Evolutionary conservation across 1,140 invertebrate species (phyloP), one percentile per base, ranked within the genome.

Genomic region (Microplitis demolitor): DNA sequence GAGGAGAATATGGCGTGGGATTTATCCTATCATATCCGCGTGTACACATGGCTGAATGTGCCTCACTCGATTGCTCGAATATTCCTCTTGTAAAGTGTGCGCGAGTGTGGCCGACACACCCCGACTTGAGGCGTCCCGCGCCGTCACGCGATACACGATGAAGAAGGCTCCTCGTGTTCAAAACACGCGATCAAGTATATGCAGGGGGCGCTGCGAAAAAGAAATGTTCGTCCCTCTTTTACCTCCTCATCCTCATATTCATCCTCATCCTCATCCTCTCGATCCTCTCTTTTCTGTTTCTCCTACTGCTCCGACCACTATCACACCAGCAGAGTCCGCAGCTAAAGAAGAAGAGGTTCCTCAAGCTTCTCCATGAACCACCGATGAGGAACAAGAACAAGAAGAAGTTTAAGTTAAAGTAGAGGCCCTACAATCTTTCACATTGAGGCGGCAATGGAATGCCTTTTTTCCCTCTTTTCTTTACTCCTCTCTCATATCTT

Each of bases 91-190:
- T 37, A 64, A 64, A 64, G 66, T 67, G 66, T 67, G 66, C 66
- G 66, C 56, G 68, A 70, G 68, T 70, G 68, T 62, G 58, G 69
- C 61, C 69, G 69, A 71, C 69, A 72, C 70, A 72, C 70, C 70
- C 70, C 69, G 61, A 71, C 69, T 61, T 51, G 16, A 58, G 69
- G 69, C 69, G 69, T 71, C 69, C 62, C 51, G 70, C 70, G 34
- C 34, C 70, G 70, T 72, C 70, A 72, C 70, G 70, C 70, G 70
- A 72, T 72, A 66, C 63, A 72, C 45, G 50, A 45, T 64, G 69
- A 61, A 71, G 63, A 72, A 56, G 62, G 62, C 51, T 56, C 54
- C 63, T 51, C 63, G 70, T 72, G 35, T 72, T 66, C 51, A 31
- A 66, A 72, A 72, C 70, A 72, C 70, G 70, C 70, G 70, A 72